Conservation (phyloP, 2,797 vertebrate genomes). For the Vultur gryphus region DNA sequence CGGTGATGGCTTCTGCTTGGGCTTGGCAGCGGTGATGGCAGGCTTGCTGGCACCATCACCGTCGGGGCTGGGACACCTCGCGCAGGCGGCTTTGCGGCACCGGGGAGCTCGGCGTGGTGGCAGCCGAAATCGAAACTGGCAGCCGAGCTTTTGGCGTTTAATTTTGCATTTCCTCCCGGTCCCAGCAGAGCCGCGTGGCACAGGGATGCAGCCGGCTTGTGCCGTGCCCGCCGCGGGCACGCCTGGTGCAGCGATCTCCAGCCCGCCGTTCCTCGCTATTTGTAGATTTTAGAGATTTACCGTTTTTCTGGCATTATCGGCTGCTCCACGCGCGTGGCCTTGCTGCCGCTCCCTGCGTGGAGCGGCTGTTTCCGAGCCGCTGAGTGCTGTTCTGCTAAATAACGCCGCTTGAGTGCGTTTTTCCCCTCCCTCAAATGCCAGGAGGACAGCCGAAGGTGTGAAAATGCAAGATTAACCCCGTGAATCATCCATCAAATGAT, state of each 20-base stretch:
- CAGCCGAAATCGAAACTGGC: neutral
- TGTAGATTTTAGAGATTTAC: neutral
- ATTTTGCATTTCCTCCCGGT: neutral
- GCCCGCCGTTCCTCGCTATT: rapidly evolving
- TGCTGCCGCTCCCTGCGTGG: neutral
- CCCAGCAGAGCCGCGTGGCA: rapidly evolving
- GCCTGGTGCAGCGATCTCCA: neutral
- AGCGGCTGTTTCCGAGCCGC: neutral
- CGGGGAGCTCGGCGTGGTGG: neutral
- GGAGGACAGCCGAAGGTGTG: neutral
- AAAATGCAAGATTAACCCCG: neutral
- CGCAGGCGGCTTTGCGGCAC: rapidly evolving
- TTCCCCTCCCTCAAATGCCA: neutral
- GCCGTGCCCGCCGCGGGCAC: rapidly evolving
- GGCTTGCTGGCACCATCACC: neutral
- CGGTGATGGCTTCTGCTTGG: slow-evolving; percentile 28
- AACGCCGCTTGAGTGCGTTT: neutral
- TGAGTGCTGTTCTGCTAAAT: neutral
- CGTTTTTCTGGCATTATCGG: rapidly evolving
- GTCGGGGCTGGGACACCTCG: neutral
- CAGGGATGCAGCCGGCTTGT: rapidly evolving
- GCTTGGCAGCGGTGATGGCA: neutral
- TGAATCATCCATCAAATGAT: neutral
- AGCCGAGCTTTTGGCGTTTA: neutral
- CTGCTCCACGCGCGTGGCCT: rapidly evolving